A percentile compares a stretch with the other conserved stretches of the same genome.
Conservation (phyloP, 2,888 invertebrate species). For the Nomada hirtipes region DNA sequence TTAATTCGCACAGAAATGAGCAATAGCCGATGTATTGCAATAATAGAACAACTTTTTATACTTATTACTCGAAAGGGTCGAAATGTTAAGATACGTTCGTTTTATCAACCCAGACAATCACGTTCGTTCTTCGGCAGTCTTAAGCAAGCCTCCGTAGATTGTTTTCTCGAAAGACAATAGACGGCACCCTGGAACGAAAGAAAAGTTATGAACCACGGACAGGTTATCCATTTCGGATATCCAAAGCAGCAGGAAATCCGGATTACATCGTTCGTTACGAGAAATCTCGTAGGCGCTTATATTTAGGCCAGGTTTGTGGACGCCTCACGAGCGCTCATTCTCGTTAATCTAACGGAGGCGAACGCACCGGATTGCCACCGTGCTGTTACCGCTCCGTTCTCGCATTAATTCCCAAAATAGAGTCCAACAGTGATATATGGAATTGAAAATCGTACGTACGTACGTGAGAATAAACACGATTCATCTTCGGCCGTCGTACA, state of each 20-base stretch:
- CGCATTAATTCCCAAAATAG: constrained; percentile 77
- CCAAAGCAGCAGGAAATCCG: constrained; percentile 69
- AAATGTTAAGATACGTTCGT: too few species aligned
- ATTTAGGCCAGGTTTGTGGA: constrained; percentile 77
- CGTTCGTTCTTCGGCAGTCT: too few species aligned
- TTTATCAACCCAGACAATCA: too few species aligned
- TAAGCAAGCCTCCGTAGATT: background rate
- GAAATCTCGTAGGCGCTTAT: constrained; percentile 73
- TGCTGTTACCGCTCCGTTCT: constrained; percentile 45
- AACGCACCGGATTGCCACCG: constrained; percentile 51
- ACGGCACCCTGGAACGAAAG: constrained; percentile 4
- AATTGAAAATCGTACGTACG: constrained; percentile 33
- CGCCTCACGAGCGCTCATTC: constrained; percentile 77
- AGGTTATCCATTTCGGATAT: constrained; percentile 20
- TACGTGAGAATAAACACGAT: background rate
- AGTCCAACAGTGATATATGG: constrained; percentile 53
- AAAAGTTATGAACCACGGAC: constrained; percentile 13
- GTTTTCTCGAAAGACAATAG: constrained; percentile 47
- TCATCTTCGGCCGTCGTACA: background rate
- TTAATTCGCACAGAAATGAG: too few species aligned
- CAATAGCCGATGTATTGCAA: too few species aligned
- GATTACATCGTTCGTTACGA: constrained; percentile 67
- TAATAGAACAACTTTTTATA: too few species aligned
- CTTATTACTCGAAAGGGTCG: too few species aligned
- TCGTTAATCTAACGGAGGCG: constrained; percentile 66